A percentile compares a stretch with the other conserved stretches of the same genome.
phyloP scores from a whole-genome alignment of 2,113 vertebrate genomes.

The Mesitornis unicolor region DNA sequence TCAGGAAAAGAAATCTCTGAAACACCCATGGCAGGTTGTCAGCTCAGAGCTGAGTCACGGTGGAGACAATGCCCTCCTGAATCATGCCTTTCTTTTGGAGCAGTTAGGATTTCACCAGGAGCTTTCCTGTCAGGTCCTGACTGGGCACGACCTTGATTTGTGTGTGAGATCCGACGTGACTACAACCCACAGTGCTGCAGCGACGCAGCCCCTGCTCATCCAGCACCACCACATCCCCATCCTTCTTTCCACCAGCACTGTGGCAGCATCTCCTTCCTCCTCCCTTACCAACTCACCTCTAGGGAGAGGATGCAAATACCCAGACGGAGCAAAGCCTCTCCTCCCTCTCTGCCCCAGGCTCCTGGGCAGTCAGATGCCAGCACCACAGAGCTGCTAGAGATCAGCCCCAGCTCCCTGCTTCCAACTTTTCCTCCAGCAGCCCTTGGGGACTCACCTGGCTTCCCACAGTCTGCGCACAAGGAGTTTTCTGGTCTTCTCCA shows the following conservation, averaged over 20 bases:
- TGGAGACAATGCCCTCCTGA: slow-evolving; percentile 11
- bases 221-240: background rate
- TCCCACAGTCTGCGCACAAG: slow-evolving; percentile 30
- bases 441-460: background rate
- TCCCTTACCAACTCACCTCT: background rate
- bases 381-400: background rate
- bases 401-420: background rate
- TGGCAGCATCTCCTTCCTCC: background rate
- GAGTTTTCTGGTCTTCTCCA: slow-evolving; percentile 59
- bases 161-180: background rate
- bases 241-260: background rate
- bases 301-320: background rate
- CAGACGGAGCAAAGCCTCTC: background rate
- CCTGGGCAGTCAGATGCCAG: background rate
- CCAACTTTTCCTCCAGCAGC: background rate
- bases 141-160: slow-evolving; percentile 29
- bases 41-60: slow-evolving; percentile 11
- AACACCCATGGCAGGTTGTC: background rate
- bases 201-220: background rate
- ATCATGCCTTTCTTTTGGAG: slow-evolving; percentile 30
- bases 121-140: slow-evolving; percentile 48
- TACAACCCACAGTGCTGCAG: background rate
- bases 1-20: background rate
- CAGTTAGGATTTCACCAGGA: background rate
- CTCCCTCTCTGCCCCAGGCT: background rate